Evolutionary conservation across 1,140 invertebrate genomes (phyloP).

Genomic region (Camponotus floridanus): DNA sequence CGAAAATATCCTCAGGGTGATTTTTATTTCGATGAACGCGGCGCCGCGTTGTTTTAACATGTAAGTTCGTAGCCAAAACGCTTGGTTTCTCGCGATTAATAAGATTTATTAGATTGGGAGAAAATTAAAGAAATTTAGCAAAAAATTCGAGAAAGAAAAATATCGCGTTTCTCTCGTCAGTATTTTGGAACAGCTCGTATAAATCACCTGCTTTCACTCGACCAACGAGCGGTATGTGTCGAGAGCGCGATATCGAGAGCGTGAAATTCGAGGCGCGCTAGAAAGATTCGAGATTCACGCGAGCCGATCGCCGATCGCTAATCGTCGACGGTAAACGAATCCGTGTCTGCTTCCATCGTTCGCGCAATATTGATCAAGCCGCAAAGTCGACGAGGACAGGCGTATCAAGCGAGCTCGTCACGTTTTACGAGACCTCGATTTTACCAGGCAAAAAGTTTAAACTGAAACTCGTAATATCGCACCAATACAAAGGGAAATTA

Average conservation of each 20-base stretch:
- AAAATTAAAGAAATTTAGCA: not conserved
- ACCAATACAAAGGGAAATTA: not conserved
- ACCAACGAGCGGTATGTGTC: constrained; percentile 14
- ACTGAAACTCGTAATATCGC: not conserved
- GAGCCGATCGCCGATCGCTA: constrained; percentile 35
- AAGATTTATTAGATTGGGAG: no score
- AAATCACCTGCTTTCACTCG: constrained; percentile 47
- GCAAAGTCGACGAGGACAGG: constrained; percentile 22
- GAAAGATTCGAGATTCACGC: constrained; percentile 23
- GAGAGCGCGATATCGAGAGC: constrained; percentile 53
- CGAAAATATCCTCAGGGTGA: constrained; percentile 55
- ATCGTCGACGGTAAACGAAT: not conserved
- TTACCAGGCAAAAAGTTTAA: not conserved
- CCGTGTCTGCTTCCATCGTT: not conserved
- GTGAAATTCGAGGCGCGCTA: constrained; percentile 53
- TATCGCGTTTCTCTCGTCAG: not conserved
- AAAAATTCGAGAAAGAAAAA: not conserved
- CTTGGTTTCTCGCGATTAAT: not conserved
- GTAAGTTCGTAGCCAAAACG: not conserved
- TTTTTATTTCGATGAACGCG: constrained; percentile 36
- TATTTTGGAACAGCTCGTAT: constrained; percentile 19
- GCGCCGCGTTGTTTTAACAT: not conserved
- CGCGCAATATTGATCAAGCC: constrained; percentile 43
- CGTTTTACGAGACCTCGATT: not conserved
- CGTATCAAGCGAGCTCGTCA: not conserved